Percentiles rank a stretch among this genome's conserved stretches.
Conservation (phyloP, 2,797 vertebrate species). For the Florisuga fusca region DNA sequence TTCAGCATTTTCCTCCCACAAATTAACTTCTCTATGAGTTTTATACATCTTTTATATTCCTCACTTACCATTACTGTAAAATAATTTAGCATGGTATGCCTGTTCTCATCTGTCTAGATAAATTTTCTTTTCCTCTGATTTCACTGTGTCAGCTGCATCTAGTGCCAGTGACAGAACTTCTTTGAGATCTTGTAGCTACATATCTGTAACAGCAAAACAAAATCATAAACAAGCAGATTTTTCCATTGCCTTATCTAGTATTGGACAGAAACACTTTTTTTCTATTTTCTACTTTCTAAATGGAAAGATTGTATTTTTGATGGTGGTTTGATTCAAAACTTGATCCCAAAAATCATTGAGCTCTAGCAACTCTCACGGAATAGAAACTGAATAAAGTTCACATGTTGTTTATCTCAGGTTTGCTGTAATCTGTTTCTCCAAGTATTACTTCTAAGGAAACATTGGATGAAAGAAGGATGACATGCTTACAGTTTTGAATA, state of each 20-base stretch:
- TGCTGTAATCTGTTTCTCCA: neutral
- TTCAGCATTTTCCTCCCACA: neutral
- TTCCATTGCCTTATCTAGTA: neutral
- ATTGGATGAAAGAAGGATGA: neutral
- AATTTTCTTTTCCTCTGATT: neutral
- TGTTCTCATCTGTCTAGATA: neutral
- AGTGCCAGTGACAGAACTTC: neutral
- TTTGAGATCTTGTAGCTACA: neutral
- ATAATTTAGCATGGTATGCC: neutral
- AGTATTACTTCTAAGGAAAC: neutral
- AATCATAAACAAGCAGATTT: neutral
- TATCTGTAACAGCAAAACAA: neutral
- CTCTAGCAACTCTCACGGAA: neutral
- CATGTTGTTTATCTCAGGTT: neutral
- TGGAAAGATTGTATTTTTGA: neutral
- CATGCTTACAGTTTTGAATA: neutral
- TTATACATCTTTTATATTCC: neutral
- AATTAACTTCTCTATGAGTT: neutral
- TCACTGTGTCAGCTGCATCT: neutral
- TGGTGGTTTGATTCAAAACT: neutral
- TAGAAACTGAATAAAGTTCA: neutral
- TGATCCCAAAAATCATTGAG: neutral
- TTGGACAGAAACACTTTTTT: neutral
- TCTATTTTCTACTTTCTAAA: neutral
- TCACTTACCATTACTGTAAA: neutral